Percentiles rank a stretch among this genome's conserved stretches.
phyloP scores from a whole-genome alignment of 53 echinoderm and acorn worm species.

The Echinometra lucunter region DNA sequence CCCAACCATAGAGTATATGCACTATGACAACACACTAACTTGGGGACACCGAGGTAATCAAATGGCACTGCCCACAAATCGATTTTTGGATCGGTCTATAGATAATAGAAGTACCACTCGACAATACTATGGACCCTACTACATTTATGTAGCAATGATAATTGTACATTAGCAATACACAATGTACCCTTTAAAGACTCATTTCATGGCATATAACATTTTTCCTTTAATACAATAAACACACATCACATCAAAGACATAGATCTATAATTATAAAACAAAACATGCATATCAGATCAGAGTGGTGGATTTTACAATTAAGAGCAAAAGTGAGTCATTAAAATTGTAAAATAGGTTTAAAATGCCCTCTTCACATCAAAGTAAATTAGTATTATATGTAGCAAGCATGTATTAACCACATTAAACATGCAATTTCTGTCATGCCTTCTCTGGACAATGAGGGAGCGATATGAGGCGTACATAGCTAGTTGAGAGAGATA shows the following conservation, averaged over 20 bases:
- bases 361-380: neutral
- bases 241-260: conserved; percentile 49
- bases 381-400: neutral
- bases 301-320: neutral
- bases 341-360: neutral
- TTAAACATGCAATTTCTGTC: neutral
- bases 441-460: neutral
- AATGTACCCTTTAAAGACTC: too few species aligned
- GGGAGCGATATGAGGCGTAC: neutral
- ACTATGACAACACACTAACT: too few species aligned
- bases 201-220: conserved; percentile 18
- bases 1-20: too few species aligned
- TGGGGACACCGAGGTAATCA: too few species aligned
- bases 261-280: neutral
- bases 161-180: neutral
- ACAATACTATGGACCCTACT: neutral
- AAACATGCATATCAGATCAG: neutral
- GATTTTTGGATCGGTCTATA: too few species aligned
- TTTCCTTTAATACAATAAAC: conserved; percentile 55
- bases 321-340: neutral
- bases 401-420: neutral
- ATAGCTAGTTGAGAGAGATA: too few species aligned
- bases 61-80: too few species aligned
- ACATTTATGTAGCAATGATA: neutral
- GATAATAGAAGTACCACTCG: too few species aligned